phyloP scores from a whole-genome alignment of 2,113 vertebrate species.

The Circaetus gallicus region DNA sequence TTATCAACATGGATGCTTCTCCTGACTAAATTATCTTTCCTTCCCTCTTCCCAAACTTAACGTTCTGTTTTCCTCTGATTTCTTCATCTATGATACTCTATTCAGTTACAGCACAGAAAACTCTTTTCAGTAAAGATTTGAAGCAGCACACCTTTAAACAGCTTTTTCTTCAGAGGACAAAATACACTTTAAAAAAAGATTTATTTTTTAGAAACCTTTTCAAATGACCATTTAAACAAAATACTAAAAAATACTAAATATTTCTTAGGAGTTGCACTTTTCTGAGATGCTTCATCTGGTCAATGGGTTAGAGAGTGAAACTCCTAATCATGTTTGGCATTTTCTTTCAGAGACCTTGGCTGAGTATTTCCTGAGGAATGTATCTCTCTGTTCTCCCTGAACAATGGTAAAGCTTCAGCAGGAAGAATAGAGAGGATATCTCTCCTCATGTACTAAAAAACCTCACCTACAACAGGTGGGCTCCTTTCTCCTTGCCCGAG shows the following conservation, averaged over 20 bases:
- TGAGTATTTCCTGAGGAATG: background rate
- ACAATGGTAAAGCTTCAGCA: background rate
- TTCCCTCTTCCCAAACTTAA: background rate
- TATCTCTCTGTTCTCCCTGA: background rate
- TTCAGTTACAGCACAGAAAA: background rate
- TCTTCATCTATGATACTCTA: background rate
- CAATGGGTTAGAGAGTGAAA: background rate
- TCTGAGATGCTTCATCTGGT: background rate
- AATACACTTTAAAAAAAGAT: background rate
- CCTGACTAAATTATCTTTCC: background rate
- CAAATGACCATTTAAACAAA: background rate
- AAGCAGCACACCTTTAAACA: background rate
- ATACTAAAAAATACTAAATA: background rate
- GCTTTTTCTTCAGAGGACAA: background rate
- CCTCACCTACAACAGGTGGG: background rate
- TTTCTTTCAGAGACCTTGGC: background rate
- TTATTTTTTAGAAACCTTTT: background rate
- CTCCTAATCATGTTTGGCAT: accelerated
- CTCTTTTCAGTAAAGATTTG: background rate
- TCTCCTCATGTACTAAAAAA: background rate
- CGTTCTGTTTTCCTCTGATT: background rate
- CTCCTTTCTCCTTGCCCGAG: background rate
- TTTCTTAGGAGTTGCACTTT: background rate
- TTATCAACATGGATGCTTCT: background rate
- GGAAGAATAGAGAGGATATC: background rate